These are phyloP conservation scores for Imbricaverruca yamaguchii DNA, from an alignment of 2,888 invertebrate species.

Conservation along the genomic window DNA sequence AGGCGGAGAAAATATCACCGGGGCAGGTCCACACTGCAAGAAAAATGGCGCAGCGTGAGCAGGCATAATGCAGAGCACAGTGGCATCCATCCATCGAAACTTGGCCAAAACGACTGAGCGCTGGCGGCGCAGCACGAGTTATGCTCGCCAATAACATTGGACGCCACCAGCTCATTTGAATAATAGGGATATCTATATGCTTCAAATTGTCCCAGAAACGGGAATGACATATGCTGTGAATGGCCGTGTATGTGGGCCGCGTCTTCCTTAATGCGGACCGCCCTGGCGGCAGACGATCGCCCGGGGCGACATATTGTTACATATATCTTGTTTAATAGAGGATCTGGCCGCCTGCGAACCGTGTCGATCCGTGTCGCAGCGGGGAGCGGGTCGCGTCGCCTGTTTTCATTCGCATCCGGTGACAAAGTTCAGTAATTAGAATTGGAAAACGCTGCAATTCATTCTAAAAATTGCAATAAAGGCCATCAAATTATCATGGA, in stretches of 20 bases:
- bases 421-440: constrained; percentile 16
- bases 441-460: constrained; percentile 17
- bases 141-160: constrained; percentile 13
- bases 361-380: not conserved
- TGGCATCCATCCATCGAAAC: not conserved
- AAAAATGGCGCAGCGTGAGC: constrained; percentile 14
- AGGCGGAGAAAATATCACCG: no score
- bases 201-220: not conserved
- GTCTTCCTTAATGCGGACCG: not conserved
- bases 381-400: not conserved
- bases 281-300: not conserved
- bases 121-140: not conserved
- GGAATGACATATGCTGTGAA: constrained; percentile 15
- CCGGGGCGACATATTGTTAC: not conserved
- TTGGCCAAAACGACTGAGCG: not conserved
- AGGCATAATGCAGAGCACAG: not conserved
- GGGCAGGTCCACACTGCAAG: not conserved
- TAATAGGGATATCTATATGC: constrained; percentile 16
- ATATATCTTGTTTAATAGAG: constrained; percentile 14
- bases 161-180: constrained; percentile 1
- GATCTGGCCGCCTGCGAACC: not conserved
- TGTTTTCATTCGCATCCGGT: not conserved
- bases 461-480: constrained; percentile 14
- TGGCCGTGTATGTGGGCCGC: not conserved
- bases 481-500: constrained; percentile 11